phyloP scores from a whole-genome alignment of 2,113 vertebrate genomes.

The crab-eating macaque (Macaca fascicularis) region T2T-MFA8v1.1 NC_088377.1:118753001-118753500 shows the following conservation, averaged over 20 bases:
- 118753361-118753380: background rate
- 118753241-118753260: background rate
- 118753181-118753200: background rate
- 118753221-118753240: background rate
- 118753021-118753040: background rate
- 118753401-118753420: constrained; percentile 13
- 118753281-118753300: constrained; percentile 28
- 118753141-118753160: background rate
- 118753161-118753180: background rate
- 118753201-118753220: background rate
- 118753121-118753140: background rate
- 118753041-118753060: constrained; percentile 41
- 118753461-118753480: background rate
- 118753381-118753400: constrained; percentile 52
- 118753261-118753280: background rate
- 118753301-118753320: constrained; percentile 19
- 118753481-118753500: background rate
- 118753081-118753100: constrained; percentile 42
- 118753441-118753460: constrained; percentile 32
- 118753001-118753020: constrained; percentile 56
- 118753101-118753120: background rate
- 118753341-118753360: background rate
- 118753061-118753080: background rate
- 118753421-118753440: constrained; percentile 11
- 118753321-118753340: background rate